These are phyloP conservation scores for Campopleginae sp. DNA, from an alignment of 2,888 invertebrate genomes.

Conservation along the genomic window DNA sequence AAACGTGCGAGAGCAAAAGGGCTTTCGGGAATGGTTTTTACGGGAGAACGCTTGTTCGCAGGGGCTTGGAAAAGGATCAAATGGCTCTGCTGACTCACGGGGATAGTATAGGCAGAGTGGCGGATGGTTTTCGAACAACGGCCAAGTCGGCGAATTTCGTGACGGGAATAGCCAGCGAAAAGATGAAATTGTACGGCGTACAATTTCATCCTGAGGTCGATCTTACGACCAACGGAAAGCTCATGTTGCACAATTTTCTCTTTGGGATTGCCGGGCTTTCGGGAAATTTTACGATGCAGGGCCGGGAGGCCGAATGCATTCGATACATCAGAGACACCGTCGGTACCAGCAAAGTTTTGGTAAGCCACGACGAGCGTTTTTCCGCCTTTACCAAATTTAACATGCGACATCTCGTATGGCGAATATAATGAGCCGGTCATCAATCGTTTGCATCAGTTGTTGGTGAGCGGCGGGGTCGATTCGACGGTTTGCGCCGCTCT, in stretches of 20 bases:
- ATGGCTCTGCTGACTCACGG: conserved; percentile 98
- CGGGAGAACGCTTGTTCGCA: conserved; percentile 81
- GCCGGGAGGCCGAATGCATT: conserved; percentile 95
- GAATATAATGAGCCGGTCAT: no score
- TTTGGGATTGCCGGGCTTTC: conserved; percentile 95
- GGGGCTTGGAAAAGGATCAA: conserved; percentile 94
- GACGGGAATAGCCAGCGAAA: conserved; percentile 96
- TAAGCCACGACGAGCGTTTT: conserved; percentile 84
- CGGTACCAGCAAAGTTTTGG: conserved; percentile 96
- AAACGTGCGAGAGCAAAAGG: not conserved
- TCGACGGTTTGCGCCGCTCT: conserved; percentile 99
- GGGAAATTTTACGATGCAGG: conserved; percentile 94
- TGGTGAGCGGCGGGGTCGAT: conserved; percentile 99
- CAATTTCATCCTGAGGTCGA: conserved; percentile 99
- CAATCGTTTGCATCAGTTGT: conserved; percentile 86
- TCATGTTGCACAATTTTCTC: conserved; percentile 97
- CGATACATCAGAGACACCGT: conserved; percentile 96
- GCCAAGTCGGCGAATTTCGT: conserved; percentile 94
- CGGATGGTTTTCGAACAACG: conserved; percentile 94
- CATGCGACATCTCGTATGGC: no score
- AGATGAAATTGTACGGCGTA: conserved; percentile 95
- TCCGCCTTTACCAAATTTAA: no score
- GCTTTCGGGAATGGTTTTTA: not conserved
- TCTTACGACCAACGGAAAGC: conserved; percentile 94
- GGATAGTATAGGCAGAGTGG: conserved; percentile 96